These are phyloP conservation scores for Heteromormyrus szaboi DNA, from an alignment of 2,797 vertebrate genomes.

Conservation along the genomic window DNA sequence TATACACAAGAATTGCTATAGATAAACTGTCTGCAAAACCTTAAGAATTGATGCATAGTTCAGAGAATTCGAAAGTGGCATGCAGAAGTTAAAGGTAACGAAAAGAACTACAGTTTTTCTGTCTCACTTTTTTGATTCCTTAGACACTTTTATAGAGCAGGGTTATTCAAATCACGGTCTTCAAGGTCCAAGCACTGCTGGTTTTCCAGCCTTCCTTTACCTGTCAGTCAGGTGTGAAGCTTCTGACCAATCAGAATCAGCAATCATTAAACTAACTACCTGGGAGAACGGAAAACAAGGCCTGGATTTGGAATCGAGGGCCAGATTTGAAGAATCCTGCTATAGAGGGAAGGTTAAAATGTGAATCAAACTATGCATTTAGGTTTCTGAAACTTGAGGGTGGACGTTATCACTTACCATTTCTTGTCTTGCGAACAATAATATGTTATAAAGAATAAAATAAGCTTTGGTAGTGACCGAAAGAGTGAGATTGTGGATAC, in stretches of 20 bases:
- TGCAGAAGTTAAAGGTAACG: neutral
- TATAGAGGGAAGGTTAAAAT: neutral
- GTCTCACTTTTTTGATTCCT: neutral
- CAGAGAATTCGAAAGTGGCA: neutral
- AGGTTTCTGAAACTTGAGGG: neutral
- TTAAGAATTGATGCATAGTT: neutral
- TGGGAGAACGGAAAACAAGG: too few species aligned
- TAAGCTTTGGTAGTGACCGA: neutral
- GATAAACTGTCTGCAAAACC: neutral
- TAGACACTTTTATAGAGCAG: neutral
- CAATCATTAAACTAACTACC: too few species aligned
- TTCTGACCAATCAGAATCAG: too few species aligned
- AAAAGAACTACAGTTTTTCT: neutral
- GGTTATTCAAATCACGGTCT: too few species aligned
- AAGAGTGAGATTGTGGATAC: neutral
- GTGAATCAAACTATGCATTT: neutral
- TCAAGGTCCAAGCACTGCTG: too few species aligned
- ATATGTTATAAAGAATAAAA: neutral
- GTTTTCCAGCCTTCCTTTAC: too few species aligned
- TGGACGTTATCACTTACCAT: neutral
- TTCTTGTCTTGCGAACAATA: neutral
- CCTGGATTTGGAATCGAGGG: too few species aligned
- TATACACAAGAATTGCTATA: neutral
- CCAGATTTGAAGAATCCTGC: too few species aligned
- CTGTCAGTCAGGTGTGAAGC: too few species aligned